Conservation (phyloP, 2,797 vertebrate species). For the Glyptemys insculpta region DNA sequence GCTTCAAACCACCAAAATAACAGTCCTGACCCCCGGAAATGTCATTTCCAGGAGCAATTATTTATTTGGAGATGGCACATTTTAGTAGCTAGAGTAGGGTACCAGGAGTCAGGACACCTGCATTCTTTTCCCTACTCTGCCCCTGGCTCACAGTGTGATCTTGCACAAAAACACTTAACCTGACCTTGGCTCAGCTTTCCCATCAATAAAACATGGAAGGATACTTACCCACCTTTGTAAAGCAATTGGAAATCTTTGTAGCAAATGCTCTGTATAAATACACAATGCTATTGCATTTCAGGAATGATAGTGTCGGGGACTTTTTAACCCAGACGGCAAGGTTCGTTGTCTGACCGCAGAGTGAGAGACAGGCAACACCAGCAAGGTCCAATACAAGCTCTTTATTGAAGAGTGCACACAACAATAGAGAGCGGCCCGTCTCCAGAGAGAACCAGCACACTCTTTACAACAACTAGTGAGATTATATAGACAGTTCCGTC, state of each 20-base stretch:
- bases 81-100: not conserved
- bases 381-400: too few species aligned
- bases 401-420: too few species aligned
- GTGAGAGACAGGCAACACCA: too few species aligned
- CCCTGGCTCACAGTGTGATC: not conserved
- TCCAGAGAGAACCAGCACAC: too few species aligned
- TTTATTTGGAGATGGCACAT: rapidly evolving
- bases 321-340: too few species aligned
- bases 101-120: not conserved
- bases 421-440: too few species aligned
- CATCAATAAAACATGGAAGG: not conserved
- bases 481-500: too few species aligned
- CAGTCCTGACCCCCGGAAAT: too few species aligned
- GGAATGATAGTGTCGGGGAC: too few species aligned
- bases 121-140: not conserved
- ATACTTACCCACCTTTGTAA: not conserved
- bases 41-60: not conserved
- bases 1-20: not conserved
- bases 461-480: too few species aligned
- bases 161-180: not conserved
- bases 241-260: not conserved
- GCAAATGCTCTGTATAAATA: not conserved
- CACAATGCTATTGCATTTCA: not conserved
- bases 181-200: not conserved
- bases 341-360: too few species aligned